A percentile compares a stretch with the other conserved stretches of the same genome.
Conservation (phyloP, 2,888 invertebrate species). For the Ophioninae sp. region DNA sequence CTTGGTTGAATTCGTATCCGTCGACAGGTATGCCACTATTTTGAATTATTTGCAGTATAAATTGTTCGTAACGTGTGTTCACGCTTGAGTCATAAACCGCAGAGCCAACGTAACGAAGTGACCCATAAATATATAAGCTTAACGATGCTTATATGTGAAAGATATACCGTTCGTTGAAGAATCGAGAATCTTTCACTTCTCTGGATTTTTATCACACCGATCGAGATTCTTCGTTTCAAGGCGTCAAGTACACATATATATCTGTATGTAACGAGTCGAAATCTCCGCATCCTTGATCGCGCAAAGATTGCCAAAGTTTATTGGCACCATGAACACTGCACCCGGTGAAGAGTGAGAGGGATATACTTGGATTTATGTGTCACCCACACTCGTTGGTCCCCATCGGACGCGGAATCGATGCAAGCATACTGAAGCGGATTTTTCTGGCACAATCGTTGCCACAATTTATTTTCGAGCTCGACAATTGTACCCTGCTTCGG, state of each 20-base stretch:
- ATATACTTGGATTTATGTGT: conserved; percentile 55
- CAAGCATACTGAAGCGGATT: conserved; percentile 20
- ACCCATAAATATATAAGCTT: conserved; percentile 12
- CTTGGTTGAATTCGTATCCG: not conserved
- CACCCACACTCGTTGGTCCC: conserved; percentile 43
- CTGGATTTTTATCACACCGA: conserved; percentile 43
- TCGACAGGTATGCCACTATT: not conserved
- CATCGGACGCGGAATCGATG: conserved; percentile 31
- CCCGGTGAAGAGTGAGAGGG: not conserved
- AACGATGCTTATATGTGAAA: conserved; percentile 18
- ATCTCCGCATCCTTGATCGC: conserved; percentile 58
- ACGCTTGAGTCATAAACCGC: not conserved
- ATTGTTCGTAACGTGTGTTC: not conserved
- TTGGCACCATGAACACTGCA: conserved; percentile 54
- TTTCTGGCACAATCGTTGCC: conserved; percentile 6
- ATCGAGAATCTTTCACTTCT: conserved; percentile 18
- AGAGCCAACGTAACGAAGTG: conserved; percentile 14
- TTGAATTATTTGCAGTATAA: conserved; percentile 5
- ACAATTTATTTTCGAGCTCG: conserved; percentile 18
- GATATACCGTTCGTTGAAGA: conserved; percentile 43
- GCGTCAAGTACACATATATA: conserved; percentile 9
- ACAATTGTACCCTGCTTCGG: not conserved
- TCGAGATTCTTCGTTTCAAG: conserved; percentile 38
- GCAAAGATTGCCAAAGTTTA: conserved; percentile 62
- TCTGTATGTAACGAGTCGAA: conserved; percentile 41